These are phyloP conservation scores for Brachionus koreanus DNA, from an alignment of 1,140 invertebrate genomes.

Conservation along the genomic window DNA sequence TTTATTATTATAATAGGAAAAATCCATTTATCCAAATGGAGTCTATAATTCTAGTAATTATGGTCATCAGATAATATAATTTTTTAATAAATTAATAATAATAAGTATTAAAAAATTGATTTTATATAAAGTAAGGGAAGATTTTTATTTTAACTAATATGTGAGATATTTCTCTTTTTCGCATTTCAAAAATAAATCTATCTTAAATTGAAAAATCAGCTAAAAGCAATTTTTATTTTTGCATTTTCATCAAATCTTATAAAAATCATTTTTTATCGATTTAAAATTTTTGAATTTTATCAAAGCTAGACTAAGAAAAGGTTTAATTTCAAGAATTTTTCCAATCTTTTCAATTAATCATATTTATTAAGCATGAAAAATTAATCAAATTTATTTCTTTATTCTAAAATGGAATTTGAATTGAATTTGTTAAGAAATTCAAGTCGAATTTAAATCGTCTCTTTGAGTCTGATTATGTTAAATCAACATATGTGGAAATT, in stretches of 20 bases:
- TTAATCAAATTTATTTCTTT: background rate
- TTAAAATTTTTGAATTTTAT: background rate
- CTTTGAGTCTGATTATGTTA: too few relatives aligned
- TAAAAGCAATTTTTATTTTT: background rate
- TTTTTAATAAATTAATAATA: too few relatives aligned
- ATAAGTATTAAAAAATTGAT: too few relatives aligned
- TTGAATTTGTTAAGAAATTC: too few relatives aligned
- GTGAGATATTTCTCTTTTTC: background rate
- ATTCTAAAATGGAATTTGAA: too few relatives aligned
- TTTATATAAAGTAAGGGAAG: background rate
- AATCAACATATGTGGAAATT: too few relatives aligned
- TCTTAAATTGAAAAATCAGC: background rate
- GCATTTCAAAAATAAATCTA: background rate
- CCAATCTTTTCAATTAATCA: background rate
- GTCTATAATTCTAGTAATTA: too few relatives aligned
- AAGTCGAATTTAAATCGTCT: too few relatives aligned
- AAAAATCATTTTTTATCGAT: background rate
- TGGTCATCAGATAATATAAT: too few relatives aligned
- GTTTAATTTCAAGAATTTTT: background rate
- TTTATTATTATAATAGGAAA: too few relatives aligned
- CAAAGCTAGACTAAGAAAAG: background rate
- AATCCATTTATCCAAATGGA: too few relatives aligned
- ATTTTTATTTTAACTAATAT: background rate
- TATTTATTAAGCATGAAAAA: background rate
- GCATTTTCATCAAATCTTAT: background rate